Evolutionary conservation across 2,797 vertebrate species (phyloP), one percentile per base, ranked within the genome.

Genomic region (Myotis daubentonii): DNA sequence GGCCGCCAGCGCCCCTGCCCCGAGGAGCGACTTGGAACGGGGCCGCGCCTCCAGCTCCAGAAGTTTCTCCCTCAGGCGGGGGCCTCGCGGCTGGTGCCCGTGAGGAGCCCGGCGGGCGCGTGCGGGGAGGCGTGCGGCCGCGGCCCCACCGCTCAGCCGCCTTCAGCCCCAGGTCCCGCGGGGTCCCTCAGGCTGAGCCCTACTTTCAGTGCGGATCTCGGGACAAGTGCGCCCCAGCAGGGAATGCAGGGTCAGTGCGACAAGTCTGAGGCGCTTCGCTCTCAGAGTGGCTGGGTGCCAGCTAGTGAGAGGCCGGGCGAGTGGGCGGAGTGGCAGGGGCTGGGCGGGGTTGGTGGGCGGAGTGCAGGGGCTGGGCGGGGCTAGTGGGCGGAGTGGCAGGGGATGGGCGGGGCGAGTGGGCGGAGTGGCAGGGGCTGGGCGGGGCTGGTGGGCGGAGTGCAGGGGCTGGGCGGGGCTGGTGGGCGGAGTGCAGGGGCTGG

Each of bases 171-270:
- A 16, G 49, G 13, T 41, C 30, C 74, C 72, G 36, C 80, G 78
- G 5, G 22, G 25, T 23, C 71, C 60, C 65, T 6, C 49, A 3
- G 72, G 38, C 57, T 9, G 66, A 78, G 55, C 74, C 95, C 89
- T 96, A 96, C 97, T 94, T 91, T 87, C 25, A 30, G 88, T 41
- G 60, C 47, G 0, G 36, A 28, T 9, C 60, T 75, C 30, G 41
- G 70, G 55, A 13, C 36, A 44, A 17, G 28, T 0, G 36, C 30
- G 33, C 65, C 17, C 0, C 25, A 47, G 65, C 7, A 5, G 0
- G 1, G 15, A 4, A 36, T 2, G 2, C 17, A 36, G 0, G 3
- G 28, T 12, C 28, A 3, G 1, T 12, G 1, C 30, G 28, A 8
- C 30, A 0, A 17, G 3, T 1, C 16, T 0, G 8, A 20, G 66